phyloP scores from a whole-genome alignment of 1,140 invertebrate genomes.

The Diprion similis region DNA sequence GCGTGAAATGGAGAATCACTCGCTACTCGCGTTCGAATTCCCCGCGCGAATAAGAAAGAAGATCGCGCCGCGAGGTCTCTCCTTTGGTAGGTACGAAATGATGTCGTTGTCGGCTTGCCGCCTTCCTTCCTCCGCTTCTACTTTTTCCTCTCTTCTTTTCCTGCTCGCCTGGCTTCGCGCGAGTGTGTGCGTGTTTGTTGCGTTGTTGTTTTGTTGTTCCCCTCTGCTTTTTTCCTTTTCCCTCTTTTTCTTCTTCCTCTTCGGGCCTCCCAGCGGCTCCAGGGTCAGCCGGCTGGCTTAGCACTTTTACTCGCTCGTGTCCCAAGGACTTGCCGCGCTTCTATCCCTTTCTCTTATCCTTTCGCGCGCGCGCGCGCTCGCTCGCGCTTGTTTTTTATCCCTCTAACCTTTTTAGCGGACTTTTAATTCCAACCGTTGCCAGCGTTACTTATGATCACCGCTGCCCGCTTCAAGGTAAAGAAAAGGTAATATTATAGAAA shows the following conservation, averaged over 20 bases:
- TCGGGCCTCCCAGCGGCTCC: conserved; percentile 36
- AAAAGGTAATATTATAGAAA: conserved; percentile 10
- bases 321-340: conserved; percentile 59
- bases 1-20: neutral
- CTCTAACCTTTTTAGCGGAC: conserved; percentile 53
- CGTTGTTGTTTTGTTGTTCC: conserved; percentile 26
- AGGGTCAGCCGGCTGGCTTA: conserved; percentile 60
- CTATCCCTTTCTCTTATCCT: conserved; percentile 62
- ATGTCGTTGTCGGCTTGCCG: neutral
- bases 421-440: conserved; percentile 44
- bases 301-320: conserved; percentile 58
- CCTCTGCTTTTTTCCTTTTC: conserved; percentile 9
- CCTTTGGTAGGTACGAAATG: neutral
- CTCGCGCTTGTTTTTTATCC: conserved; percentile 49
- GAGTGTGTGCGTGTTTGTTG: conserved; percentile 12
- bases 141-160: conserved; percentile 21
- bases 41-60: neutral
- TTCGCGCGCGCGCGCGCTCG: conserved; percentile 41
- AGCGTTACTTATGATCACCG: conserved; percentile 20
- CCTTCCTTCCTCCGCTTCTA: conserved; percentile 28
- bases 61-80: no score
- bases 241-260: conserved; percentile 7
- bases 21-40: neutral
- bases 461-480: conserved; percentile 19
- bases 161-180: conserved; percentile 24